Base-by-base conservation (phyloP, 2,888 invertebrate species). In the Conops quadrifasciatus region DNA sequence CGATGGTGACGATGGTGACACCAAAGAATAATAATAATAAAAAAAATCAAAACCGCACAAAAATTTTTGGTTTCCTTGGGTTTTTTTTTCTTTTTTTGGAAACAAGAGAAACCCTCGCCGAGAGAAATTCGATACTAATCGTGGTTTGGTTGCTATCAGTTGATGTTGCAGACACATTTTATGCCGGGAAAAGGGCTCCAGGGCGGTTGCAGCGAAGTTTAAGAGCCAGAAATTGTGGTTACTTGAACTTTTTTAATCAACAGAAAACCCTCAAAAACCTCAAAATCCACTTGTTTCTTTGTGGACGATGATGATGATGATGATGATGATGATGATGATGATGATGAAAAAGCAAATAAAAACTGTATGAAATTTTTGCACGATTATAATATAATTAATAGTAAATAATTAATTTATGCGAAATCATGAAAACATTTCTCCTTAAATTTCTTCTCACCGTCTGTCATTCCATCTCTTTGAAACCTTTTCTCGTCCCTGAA, bases 41-140 rank as follows among this genome's bases (percentile, higher is more conserved):
- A 7, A 36, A 36, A 7, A 36, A 36, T 36, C 4, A 36, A 36
- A 36, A n/a, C n/a, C n/a, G n/a, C n/a, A n/a, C n/a, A n/a, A 9
- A 36, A 36, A 36, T 36, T 36, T 9, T 36, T 36, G n/a, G n/a
- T n/a, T n/a, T n/a, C n/a, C n/a, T 36, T 7, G 9, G 9, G 36
- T 36, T 36, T 7, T 7, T 36, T 36, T 36, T 16, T 26, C 5
- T 49, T 49, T 49, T 49, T 58, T 58, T 58, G 7, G 28, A 24
- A 26, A 26, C 7, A 28, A 58, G 58, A 58, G 36, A 58, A 28
- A 58, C 58, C 24, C 2, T 56, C 21, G 56, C 11, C n/a, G 49
- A 26, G 28, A 16, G 71, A 67, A 71, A 71, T 67, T 21, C 28
- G 67, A 71, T 71, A 71, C 64, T 60, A 62, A 64, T 26, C 62